Percentiles rank a stretch among this genome's conserved stretches.
Evolutionary conservation across 2,888 invertebrate genomes (phyloP).

Genomic region (Tipula vernalis): DNA sequence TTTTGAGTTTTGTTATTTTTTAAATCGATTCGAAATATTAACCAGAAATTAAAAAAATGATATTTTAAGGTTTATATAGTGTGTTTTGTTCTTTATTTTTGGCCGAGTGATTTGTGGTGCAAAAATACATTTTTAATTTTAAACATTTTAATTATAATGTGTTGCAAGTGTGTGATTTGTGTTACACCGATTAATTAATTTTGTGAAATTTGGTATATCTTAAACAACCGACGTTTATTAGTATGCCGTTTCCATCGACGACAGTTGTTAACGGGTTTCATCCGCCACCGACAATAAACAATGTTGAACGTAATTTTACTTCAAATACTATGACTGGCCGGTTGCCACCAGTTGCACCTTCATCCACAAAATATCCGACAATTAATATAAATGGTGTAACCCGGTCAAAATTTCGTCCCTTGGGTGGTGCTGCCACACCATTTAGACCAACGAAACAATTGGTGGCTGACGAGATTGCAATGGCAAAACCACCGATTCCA

Average conservation of each 20-base stretch:
- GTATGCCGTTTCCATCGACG: background rate
- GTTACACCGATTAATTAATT: background rate
- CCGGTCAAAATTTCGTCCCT: background rate
- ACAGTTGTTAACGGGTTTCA: constrained; percentile 6
- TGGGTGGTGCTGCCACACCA: too few species aligned
- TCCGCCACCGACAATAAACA: background rate
- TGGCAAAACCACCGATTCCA: constrained; percentile 5
- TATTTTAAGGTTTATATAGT: background rate
- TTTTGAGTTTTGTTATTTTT: background rate
- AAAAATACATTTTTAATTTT: background rate
- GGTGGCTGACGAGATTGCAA: background rate
- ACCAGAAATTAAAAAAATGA: background rate
- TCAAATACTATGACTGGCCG: background rate
- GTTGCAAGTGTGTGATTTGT: background rate
- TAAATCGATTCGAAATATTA: background rate
- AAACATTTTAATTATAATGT: background rate
- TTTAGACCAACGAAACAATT: background rate
- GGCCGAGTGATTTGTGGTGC: background rate
- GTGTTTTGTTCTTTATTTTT: background rate
- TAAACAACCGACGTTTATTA: background rate
- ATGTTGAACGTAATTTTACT: background rate
- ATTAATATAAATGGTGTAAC: background rate
- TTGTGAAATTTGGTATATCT: background rate
- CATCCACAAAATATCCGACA: background rate
- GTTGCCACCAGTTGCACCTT: background rate